Evolutionary conservation across 2,113 vertebrate genomes (phyloP), one percentile per base, ranked within the genome.

Genomic region (Tenrec ecaudatus): DNA sequence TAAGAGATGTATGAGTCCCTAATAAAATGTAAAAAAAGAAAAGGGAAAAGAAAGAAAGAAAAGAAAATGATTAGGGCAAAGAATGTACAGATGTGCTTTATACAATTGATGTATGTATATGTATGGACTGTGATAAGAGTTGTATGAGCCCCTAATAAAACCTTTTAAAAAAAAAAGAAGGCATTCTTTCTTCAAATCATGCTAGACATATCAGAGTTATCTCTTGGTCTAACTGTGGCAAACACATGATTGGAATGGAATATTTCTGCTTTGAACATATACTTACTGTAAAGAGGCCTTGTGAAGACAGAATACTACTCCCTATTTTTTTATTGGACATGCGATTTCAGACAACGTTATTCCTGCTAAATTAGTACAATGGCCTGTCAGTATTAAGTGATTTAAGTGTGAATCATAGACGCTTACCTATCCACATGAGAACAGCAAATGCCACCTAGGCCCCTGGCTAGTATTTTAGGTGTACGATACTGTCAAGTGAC

Each of bases 341-440:
- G 5, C 86, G 17, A 68, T 53, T 90, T 82, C 57, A 62, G 5
- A 82, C 6, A 86, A 79, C 2, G 23, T 71, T 71, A 80, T 69
- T 25, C 14, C 11, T 92, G 47, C 64, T 43, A 84, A 71, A 78
- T 82, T 64, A 91, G n/a, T 33, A 90, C 73, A 95, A 82, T 81
- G 31, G 76, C 1, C 64, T 36, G 9, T 77, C 17, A 60, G 14
- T 53, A 91, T 71, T 82, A 27, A 94, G 66, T n/a, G 3, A 87
- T 20, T 3, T 2, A 57, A 87, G 82, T 33, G 19, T 68, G 38
- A 86, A 66, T 75, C 60, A 84, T 0, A 66, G n/a, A 47, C 1
- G 1, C 17, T 69, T 66, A 22, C 0, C 69, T 23, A 40, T 1
- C 14, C 47, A 58, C 29, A 29, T 81, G 14, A 36, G 29, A 53